Evolutionary conservation across 2,113 vertebrate genomes (phyloP).

Genomic region (Salvelinus namaycush): DNA sequence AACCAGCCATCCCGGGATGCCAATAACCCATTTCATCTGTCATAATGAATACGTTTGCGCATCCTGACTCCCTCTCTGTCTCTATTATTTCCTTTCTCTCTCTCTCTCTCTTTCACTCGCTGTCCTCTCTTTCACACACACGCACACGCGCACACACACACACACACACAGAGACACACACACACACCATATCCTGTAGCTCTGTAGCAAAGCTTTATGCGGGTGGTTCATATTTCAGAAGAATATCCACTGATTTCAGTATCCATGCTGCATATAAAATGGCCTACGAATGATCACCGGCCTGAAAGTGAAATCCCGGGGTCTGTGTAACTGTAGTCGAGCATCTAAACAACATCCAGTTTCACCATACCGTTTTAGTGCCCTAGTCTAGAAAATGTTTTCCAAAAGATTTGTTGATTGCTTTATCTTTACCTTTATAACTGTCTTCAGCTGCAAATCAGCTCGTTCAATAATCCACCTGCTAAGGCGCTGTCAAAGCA

Average conservation of each 20-base stretch:
- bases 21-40: constrained; percentile 67
- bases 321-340: no score
- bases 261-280: constrained; percentile 65
- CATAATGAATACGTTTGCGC: constrained; percentile 64
- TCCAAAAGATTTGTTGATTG: no score
- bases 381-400: no score
- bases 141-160: constrained; percentile 1
- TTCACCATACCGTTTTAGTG: no score
- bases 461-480: neutral
- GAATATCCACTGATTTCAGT: constrained; percentile 62
- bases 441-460: neutral
- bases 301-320: neutral
- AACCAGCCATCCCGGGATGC: constrained; percentile 56
- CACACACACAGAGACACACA: constrained; percentile 10
- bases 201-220: constrained; percentile 45
- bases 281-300: constrained; percentile 48
- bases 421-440: no score
- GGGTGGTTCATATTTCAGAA: constrained; percentile 53
- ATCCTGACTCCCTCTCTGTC: constrained; percentile 20
- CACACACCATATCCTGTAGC: neutral
- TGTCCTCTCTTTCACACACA: constrained; percentile 3
- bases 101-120: no score
- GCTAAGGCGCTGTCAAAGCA: neutral
- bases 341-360: no score
- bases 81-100: constrained; percentile 5